Percentiles rank a stretch among this genome's conserved stretches.
These are phyloP conservation scores for Rhegmatorhina hoffmannsi DNA, from an alignment of 2,113 vertebrate species.

Conservation along the genomic window DNA sequence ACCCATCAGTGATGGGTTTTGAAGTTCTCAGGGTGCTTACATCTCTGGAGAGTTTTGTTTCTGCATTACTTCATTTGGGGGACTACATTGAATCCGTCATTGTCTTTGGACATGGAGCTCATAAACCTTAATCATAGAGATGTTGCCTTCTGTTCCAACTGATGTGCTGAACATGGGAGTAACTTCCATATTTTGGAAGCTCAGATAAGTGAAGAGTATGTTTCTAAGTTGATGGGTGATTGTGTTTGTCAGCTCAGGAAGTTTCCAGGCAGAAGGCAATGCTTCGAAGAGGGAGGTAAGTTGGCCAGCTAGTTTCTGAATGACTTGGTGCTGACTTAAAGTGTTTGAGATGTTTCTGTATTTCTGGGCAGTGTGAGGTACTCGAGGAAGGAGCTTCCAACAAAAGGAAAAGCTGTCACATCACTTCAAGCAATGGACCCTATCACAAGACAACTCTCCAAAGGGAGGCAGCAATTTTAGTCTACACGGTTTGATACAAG, in stretches of 20 bases:
- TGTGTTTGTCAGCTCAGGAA: rapidly evolving
- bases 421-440: neutral
- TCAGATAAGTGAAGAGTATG: neutral
- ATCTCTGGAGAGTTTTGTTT: neutral
- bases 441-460: neutral
- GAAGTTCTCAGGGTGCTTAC: neutral
- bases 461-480: neutral
- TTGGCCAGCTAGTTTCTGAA: neutral
- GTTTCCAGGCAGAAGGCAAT: neutral
- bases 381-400: neutral
- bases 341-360: neutral
- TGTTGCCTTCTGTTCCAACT: neutral
- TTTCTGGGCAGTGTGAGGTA: neutral
- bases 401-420: neutral
- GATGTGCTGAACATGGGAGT: neutral
- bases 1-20: neutral
- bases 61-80: neutral
- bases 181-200: neutral
- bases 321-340: neutral
- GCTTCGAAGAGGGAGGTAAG: neutral
- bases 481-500: neutral
- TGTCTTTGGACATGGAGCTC: neutral
- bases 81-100: neutral
- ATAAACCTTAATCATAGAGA: neutral
- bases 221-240: neutral